Evolutionary conservation across 2,888 invertebrate genomes (phyloP).

Genomic region (Agrochola lychnidis): DNA sequence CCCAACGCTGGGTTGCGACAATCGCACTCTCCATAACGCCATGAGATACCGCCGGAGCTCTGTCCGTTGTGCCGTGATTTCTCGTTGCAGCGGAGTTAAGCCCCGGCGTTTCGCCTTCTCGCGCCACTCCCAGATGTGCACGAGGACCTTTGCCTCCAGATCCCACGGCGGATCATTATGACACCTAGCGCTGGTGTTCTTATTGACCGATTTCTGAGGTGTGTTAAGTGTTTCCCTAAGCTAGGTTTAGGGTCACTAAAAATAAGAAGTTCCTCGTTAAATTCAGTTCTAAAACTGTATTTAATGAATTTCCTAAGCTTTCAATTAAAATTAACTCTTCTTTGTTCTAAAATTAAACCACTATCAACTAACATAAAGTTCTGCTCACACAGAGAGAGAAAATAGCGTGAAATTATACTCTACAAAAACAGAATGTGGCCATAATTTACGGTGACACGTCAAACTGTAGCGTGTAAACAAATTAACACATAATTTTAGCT

Average conservation of each 20-base stretch:
- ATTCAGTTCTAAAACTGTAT: not conserved
- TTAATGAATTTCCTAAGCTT: not conserved
- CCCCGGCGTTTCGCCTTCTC: no score
- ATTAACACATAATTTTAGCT: constrained; percentile 64
- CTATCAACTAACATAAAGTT: constrained; percentile 21
- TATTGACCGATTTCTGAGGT: not conserved
- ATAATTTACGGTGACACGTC: constrained; percentile 59
- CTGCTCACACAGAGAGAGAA: constrained; percentile 39
- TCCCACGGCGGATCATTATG: not conserved
- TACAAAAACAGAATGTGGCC: constrained; percentile 56
- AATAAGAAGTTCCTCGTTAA: not conserved
- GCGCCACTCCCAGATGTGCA: no score
- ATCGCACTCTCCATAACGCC: no score
- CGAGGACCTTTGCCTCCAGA: no score
- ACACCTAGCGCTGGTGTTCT: not conserved
- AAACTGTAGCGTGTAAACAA: constrained; percentile 61
- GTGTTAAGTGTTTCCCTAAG: not conserved
- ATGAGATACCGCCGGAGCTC: no score
- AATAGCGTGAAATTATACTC: constrained; percentile 56
- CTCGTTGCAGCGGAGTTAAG: no score
- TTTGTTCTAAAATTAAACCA: constrained; percentile 22
- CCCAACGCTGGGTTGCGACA: no score
- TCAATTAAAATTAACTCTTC: constrained; percentile 4
- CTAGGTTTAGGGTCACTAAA: not conserved
- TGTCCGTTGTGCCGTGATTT: no score